These are phyloP conservation scores for Rhyzopertha dominica DNA, from an alignment of 1,140 invertebrate genomes.

Conservation along the genomic window DNA sequence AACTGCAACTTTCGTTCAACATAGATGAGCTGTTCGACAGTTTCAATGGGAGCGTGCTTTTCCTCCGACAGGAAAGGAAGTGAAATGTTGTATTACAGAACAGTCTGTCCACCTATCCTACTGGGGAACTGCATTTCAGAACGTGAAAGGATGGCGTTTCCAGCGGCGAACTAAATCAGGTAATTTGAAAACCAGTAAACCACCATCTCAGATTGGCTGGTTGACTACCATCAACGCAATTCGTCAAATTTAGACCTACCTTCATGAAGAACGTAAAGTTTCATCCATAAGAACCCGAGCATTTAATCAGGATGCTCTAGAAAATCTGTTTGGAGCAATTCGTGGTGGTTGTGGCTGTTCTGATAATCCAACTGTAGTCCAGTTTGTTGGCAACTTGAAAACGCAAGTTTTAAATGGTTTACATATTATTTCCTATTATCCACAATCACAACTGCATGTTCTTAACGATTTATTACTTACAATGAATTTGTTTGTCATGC, in stretches of 20 bases:
- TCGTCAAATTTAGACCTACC: conserved; percentile 14
- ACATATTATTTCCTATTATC: too few relatives aligned
- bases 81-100: conserved; percentile 9
- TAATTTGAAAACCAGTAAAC: conserved; percentile 3
- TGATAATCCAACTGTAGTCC: conserved; percentile 18
- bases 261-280: not conserved
- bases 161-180: conserved; percentile 11
- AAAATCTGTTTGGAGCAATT: conserved; percentile 23
- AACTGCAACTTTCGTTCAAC: conserved; percentile 1
- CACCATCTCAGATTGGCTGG: conserved; percentile 13
- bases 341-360: conserved; percentile 14
- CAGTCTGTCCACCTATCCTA: conserved; percentile 14
- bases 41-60: not conserved
- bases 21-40: conserved; percentile 9
- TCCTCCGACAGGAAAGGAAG: conserved; percentile 1
- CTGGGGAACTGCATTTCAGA: conserved; percentile 17
- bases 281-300: conserved; percentile 13
- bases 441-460: too few relatives aligned
- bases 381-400: conserved; percentile 20
- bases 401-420: conserved; percentile 23
- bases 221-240: conserved; percentile 14
- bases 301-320: conserved; percentile 15
- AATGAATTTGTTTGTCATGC: too few relatives aligned
- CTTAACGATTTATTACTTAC: too few relatives aligned
- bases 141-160: conserved; percentile 17